Percentiles rank a stretch among this genome's conserved stretches.
These are phyloP conservation scores for Drosophila vallismaia DNA, from an alignment of 2,888 invertebrate genomes.

Conservation along the genomic window DNA sequence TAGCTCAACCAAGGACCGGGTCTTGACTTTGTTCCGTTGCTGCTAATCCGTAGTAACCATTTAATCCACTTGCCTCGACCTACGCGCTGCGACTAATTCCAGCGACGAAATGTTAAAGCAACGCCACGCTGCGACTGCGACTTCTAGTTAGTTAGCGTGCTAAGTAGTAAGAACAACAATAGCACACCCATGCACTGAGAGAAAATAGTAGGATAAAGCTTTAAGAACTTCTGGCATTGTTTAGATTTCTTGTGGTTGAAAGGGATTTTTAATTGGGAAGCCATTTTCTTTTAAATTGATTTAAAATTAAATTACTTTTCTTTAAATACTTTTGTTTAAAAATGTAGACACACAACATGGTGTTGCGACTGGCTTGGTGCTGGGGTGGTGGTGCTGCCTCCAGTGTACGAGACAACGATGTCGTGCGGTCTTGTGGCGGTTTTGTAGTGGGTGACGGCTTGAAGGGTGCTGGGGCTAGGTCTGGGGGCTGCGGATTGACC, in stretches of 20 bases:
- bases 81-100: slow-evolving; percentile 73
- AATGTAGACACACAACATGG: slow-evolving; percentile 1
- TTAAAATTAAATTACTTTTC: background rate
- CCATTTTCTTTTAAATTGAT: background rate
- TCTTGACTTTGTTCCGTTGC: background rate
- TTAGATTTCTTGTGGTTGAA: too few relatives aligned
- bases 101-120: slow-evolving; percentile 61
- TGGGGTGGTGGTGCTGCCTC: background rate
- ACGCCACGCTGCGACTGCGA: slow-evolving; percentile 23
- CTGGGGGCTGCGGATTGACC: slow-evolving; percentile 49
- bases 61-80: slow-evolving; percentile 79
- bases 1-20: slow-evolving; percentile 25
- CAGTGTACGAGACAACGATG: slow-evolving; percentile 34
- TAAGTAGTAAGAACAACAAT: slow-evolving; percentile 43
- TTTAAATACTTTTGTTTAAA: background rate
- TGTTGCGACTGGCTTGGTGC: slow-evolving; percentile 6
- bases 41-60: slow-evolving; percentile 34
- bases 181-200: slow-evolving; percentile 5
- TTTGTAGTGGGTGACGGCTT: slow-evolving; percentile 40
- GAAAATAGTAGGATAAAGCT: background rate
- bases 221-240: too few relatives aligned
- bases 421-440: slow-evolving; percentile 62
- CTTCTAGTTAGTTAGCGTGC: slow-evolving; percentile 51
- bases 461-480: slow-evolving; percentile 16
- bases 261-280: too few relatives aligned